Evolutionary conservation across 2,888 invertebrate species (phyloP), one percentile per base, ranked within the genome.

Genomic region (Drosophila leonis): DNA sequence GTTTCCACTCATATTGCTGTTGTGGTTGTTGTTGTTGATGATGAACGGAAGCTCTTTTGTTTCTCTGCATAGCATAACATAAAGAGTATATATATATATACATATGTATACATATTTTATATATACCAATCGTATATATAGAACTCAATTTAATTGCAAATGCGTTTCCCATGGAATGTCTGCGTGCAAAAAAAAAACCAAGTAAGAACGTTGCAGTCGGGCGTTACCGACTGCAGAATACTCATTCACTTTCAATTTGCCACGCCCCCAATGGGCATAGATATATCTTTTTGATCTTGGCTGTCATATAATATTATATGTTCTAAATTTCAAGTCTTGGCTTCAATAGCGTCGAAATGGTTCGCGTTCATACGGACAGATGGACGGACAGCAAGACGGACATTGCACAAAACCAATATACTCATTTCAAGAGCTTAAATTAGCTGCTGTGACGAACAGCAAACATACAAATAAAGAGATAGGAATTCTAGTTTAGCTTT

Each of bases 41-140:
- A 27, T 52, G 27, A 35, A 67, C 85, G 85, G 85, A 87, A 86
- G 82, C 81, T 81, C 80, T 79, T 79, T 75, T 82, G 68, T 84
- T 80, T 68, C 61, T 74, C 65, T 57, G 59, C 72, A 74, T 67
- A 81, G 72, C 80, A 68, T 35, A 65, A 61, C 49, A 67, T 70
- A 65, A 65, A 70, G 29, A 66, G 33, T 33, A 52, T 8, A 27
- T 46, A 29, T 44, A 42, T 13, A 41, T 10, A 9, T 39, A 24
- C 42, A 18, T 42, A 59, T 27, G 13, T 48, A 29, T n/a, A 46
- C n/a, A n/a, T n/a, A n/a, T n/a, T 12, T 8, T 27, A 41, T 52
- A 37, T 41, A 55, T 27, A 13, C n/a, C 31, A 20, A 29, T 18
- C n/a, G 35, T 39, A 55, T 54, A 55, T 54, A 52, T 54, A 55